These are phyloP conservation scores for Crenuchus spilurus DNA, from an alignment of 2,797 vertebrate genomes.

Conservation along the genomic window DNA sequence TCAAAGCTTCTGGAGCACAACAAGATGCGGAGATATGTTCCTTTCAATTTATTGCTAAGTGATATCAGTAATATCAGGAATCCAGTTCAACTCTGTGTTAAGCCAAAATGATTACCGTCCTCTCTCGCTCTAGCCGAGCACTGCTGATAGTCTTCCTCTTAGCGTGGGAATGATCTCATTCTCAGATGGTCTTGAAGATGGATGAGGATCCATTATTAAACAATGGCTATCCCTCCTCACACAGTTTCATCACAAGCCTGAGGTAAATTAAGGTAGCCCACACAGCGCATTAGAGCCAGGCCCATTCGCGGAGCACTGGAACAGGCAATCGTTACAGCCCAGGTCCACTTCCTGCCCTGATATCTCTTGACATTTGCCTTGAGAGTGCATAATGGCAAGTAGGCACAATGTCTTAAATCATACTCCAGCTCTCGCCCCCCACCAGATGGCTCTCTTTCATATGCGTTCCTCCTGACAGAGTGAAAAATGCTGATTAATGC, in stretches of 20 bases:
- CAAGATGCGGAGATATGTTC: not conserved
- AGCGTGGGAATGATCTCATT: constrained; percentile 47
- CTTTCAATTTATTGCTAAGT: constrained; percentile 24
- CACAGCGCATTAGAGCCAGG: not conserved
- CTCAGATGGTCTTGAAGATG: constrained; percentile 47
- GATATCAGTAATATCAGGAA: constrained; percentile 38
- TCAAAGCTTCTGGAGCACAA: constrained; percentile 37
- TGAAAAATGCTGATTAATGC: constrained; percentile 62
- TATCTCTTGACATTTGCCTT: constrained; percentile 51
- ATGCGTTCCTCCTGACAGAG: constrained; percentile 38
- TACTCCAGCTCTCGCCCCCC: constrained; percentile 38
- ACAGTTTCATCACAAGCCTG: constrained; percentile 30
- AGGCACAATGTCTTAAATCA: constrained; percentile 48
- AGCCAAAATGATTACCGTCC: constrained; percentile 38
- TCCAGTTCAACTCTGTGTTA: not conserved
- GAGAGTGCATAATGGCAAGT: constrained; percentile 47
- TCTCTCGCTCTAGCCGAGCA: not conserved
- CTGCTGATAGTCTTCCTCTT: constrained; percentile 48
- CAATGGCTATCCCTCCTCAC: constrained; percentile 32
- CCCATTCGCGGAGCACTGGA: constrained; percentile 11
- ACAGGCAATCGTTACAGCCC: constrained; percentile 30
- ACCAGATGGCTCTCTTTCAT: constrained; percentile 63
- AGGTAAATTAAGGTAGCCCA: constrained; percentile 50
- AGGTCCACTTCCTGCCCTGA: constrained; percentile 40
- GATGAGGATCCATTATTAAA: constrained; percentile 55